Conservation (phyloP, 2,113 vertebrate genomes). For the Aegotheles bennettii region DNA sequence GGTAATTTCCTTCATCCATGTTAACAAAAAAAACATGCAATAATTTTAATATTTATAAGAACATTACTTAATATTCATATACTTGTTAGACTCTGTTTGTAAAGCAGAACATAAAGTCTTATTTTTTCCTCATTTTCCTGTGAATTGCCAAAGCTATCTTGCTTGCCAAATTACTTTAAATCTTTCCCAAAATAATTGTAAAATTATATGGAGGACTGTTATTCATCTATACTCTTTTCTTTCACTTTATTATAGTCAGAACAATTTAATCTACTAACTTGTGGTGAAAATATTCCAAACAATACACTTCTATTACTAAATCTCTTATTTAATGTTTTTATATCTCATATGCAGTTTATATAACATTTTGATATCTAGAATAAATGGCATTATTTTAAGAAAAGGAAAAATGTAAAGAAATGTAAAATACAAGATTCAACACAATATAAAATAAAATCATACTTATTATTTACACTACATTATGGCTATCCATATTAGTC, state of each 20-base stretch:
- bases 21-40: neutral
- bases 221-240: neutral
- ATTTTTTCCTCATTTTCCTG: conserved; percentile 27
- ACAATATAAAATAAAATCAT: neutral
- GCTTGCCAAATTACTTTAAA: neutral
- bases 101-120: conserved; percentile 17
- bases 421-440: neutral
- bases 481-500: neutral
- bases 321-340: neutral
- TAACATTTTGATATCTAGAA: neutral
- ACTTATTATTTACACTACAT: neutral
- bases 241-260: neutral
- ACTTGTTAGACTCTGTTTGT: neutral
- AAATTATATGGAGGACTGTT: neutral
- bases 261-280: neutral
- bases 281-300: conserved; percentile 7
- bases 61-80: neutral
- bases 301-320: neutral
- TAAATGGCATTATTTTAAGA: neutral
- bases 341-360: neutral
- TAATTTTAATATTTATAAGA: neutral
- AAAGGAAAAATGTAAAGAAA: neutral
- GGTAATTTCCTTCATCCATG: neutral
- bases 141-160: neutral
- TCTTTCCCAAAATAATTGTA: conserved; percentile 6